A percentile compares a stretch with the other conserved stretches of the same genome.
phyloP scores from a whole-genome alignment of 37 sponge, comb jelly and placozoan species.

The Chondrilla cf. caribensis region DNA sequence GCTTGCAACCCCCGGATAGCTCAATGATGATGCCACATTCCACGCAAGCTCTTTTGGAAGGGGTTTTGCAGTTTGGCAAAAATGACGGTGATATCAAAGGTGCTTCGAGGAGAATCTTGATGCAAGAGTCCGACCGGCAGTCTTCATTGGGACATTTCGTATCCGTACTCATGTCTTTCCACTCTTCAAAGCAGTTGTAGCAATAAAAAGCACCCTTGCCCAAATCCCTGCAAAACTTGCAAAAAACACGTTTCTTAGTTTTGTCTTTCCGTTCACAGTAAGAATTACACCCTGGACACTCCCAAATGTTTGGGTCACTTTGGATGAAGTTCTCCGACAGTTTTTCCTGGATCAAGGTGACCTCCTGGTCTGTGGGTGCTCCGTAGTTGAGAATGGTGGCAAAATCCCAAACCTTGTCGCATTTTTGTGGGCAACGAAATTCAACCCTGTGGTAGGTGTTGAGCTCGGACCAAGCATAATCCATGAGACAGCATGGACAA shows the following conservation, averaged over 20 bases:
- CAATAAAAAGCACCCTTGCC: no score
- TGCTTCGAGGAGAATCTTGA: conserved; percentile 20
- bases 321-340: conserved; percentile 31
- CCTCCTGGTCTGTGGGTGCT: conserved; percentile 7
- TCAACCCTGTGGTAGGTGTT: conserved; percentile 6
- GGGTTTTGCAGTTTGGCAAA: no score
- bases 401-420: no score
- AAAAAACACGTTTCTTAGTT: conserved; percentile 21
- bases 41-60: no score
- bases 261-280: conserved; percentile 35
- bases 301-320: conserved; percentile 29
- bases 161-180: conserved; percentile 22
- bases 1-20: conserved; percentile 49
- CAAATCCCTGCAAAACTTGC: conserved; percentile 51
- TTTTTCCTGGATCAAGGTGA: conserved; percentile 2
- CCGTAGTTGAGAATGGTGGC: no score
- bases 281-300: conserved; percentile 42
- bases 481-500: conserved; percentile 19
- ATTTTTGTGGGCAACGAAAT: conserved; percentile 25
- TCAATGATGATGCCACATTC: conserved; percentile 47
- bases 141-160: conserved; percentile 40
- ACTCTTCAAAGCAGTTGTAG: conserved; percentile 33
- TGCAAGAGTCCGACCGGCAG: no score
- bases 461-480: conserved; percentile 25
- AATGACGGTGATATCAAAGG: conserved; percentile 26